Base-by-base conservation (phyloP, 2,888 invertebrate genomes). In the Amitus sp. region DNA sequence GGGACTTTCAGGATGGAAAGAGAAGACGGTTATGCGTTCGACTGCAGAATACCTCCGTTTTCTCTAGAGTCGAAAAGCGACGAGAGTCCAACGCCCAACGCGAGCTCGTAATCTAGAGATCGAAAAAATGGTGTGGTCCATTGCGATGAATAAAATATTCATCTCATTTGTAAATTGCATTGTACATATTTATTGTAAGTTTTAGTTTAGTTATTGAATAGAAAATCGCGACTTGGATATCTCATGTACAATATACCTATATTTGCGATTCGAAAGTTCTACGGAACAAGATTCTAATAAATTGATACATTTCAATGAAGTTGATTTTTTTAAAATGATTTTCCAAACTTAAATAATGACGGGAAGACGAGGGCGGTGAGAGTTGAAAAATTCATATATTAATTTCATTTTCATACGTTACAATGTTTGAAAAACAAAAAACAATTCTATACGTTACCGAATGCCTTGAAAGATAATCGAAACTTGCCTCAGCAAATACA, bases 1-100 rank as follows among this genome's bases (percentile, higher is more conserved):
- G 98, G 98, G 51, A 97, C 96, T 2, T 98, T 98, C 79, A 88
- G 96, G 73, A 94, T 99, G 92, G 98, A 98, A 84, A 88, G 97
- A 58, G 95, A 97, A 82, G 97, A 98, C 83, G 98, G 98, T 1
- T 94, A 94, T 79, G 92, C 94, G 0, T 98, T 98, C 83, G 98
- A 98, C 82, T 97, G 97, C 80, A 89, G 96, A 76, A 98, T 99
- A 78, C 98, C 98, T 34, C 96, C 98, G 0, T 98, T 98, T 83
- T 95, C 96, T 0, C 84, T 98, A 62, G 98, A 98, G 84, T 96
- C 96, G 76, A 96, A 96, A 83, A 90, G 92, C 10, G 95, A 94
- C 60, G 88, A 89, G 37, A 72, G 80, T 19, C 74, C 84, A 27
- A 78, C 83, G 1, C 72, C 79, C 10, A 76, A 79, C 62, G 65